Base-by-base conservation (phyloP, 2,888 invertebrate species). In the Leptopilina myrica region DNA sequence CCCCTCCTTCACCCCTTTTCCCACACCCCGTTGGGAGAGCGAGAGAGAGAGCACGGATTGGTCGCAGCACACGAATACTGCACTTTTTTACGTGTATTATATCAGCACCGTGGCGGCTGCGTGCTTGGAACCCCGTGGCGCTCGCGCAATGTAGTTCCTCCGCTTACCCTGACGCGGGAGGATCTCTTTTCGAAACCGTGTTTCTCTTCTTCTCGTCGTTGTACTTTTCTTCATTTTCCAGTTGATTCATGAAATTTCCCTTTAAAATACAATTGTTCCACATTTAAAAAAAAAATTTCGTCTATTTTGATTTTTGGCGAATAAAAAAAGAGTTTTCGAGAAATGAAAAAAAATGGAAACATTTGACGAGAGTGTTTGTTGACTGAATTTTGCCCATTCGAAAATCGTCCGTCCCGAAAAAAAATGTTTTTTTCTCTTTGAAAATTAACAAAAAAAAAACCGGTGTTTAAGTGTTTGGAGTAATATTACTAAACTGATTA, bases 121-220 rank as follows among this genome's bases (percentile, higher is more conserved):
- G 90, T 90, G 88, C 86, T 88, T 85, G 86, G 86, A 84, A 83
- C 84, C 80, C 78, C 79, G 84, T 85, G 88, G 88, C 90, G 90
- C 90, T 90, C 89, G 90, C 90, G 90, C 90, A 90, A 88, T 89
- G 88, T 89, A 91, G 90, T 90, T 86, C 88, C 87, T 88, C 87
- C 87, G 87, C 87, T 86, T 88, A 88, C 90, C 87, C 89, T 86
- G 90, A 89, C 85, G 90, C 89, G 90, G 88, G 88, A 89, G 89
- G 87, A 90, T 88, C 89, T 85, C 82, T 77, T 84, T 84, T 83
- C 82, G 85, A 83, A 33, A 84, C 73, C 14, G 33, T 69, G 20
- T 53, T 20, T 20, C 20, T 73, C 49, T 53, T 56, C 26, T 33
- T 56, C 56, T n/a, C 56, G 73, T 73, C 73, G 56, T 73, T 56